Base-by-base conservation (phyloP, 2,888 invertebrate species). In the Tiliacea citrago region DNA sequence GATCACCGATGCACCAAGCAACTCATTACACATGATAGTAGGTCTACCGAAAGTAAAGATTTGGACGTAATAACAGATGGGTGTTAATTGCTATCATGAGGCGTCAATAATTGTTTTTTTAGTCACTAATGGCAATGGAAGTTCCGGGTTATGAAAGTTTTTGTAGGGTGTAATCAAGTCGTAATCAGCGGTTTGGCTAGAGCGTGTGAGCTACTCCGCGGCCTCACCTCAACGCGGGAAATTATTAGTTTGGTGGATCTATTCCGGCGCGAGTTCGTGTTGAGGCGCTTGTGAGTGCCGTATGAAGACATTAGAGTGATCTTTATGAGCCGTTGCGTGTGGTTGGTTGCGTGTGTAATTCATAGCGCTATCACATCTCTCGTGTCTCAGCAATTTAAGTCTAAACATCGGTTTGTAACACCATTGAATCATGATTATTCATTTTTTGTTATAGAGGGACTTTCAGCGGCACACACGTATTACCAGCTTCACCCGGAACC, bases 51-150 rank as follows among this genome's bases (percentile, higher is more conserved):
- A 95, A 93, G 93, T 91, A 93, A 93, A 94, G 94, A 94, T 95
- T 94, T 93, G 91, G 91, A 90, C 88, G 93, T 94, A 95, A 94
- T 94, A 94, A 94, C 94, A 93, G 94, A 94, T 94, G 95, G 95
- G 96, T 95, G 96, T 93, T 96, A 96, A 96, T 96, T 96, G 96
- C 94, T 94, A 94, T 93, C 94, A 94, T 94, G 94, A 94, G 94
- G 95, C 94, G 94, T 95, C 94, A 94, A 95, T 95, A 95, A 95
- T 94, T 94, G 94, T 95, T 95, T 95, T 94, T 95, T 95, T 93
- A 91, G 92, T 91, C 91, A 93, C 93, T 94, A 94, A 94, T 93
- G 93, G 93, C 94, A 93, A 93, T 93, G 90, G 92, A 94, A 95
- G 95, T 95, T 96, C 95, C 95, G 96, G 95, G 94, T 93, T 94